phyloP scores from a whole-genome alignment of 2,113 vertebrate genomes.

The Antennarius striatus region DNA sequence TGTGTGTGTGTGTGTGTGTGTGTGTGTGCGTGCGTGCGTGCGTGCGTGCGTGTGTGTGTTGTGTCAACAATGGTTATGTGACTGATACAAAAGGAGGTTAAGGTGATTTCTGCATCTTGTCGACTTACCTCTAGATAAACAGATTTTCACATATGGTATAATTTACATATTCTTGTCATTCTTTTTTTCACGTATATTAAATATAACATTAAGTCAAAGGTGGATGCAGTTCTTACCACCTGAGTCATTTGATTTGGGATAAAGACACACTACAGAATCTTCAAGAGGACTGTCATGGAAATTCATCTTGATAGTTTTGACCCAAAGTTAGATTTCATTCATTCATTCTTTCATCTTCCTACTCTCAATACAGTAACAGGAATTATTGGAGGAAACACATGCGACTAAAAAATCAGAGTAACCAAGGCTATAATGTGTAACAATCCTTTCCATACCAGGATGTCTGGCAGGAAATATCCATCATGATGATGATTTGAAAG shows the following conservation, averaged over 20 bases:
- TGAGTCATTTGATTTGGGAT: too few relatives aligned
- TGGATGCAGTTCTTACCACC: too few relatives aligned
- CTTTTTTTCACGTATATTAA: too few relatives aligned
- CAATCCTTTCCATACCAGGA: neutral
- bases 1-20: conserved; percentile 12
- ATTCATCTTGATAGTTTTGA: conserved; percentile 14
- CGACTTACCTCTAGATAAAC: too few relatives aligned
- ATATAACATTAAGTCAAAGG: too few relatives aligned
- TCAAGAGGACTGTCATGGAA: too few relatives aligned
- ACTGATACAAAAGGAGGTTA: neutral
- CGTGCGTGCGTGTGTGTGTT: neutral
- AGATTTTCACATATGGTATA: too few relatives aligned
- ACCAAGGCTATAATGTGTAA: neutral
- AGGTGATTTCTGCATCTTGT: neutral
- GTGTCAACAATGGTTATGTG: neutral
- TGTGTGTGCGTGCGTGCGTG: conserved; percentile 8
- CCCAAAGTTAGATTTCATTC: conserved; percentile 28
- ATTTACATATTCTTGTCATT: too few relatives aligned
- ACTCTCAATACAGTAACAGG: conserved; percentile 7
- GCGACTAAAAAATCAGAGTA: conserved; percentile 15
- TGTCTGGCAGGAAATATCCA: neutral
- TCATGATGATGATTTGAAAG: neutral
- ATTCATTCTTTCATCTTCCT: neutral
- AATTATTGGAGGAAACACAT: neutral
- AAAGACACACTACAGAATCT: too few relatives aligned